A percentile compares a stretch with the other conserved stretches of the same genome.
These are phyloP conservation scores for Abramis brama DNA, from an alignment of 2,113 vertebrate species.

Conservation along the genomic window DNA sequence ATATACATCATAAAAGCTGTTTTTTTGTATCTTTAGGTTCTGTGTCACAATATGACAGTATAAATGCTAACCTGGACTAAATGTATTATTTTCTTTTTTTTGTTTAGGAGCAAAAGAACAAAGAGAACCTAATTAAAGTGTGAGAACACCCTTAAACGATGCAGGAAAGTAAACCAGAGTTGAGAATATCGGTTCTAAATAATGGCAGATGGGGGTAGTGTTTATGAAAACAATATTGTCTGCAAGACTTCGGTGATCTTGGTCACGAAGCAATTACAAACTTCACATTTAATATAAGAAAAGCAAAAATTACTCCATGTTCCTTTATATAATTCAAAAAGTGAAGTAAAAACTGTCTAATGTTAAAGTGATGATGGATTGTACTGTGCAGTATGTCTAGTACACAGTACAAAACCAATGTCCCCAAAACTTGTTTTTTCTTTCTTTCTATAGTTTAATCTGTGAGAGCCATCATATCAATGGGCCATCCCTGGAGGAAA, in stretches of 20 bases:
- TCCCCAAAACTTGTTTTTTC: not conserved
- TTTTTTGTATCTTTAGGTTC: too few species aligned
- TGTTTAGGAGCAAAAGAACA: too few species aligned
- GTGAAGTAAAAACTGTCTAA: not conserved
- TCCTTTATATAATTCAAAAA: not conserved
- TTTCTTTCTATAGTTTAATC: not conserved
- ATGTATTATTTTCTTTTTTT: too few species aligned
- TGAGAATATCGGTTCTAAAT: too few species aligned
- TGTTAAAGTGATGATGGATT: slow-evolving; percentile 1
- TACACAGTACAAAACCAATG: not conserved
- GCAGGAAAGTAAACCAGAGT: too few species aligned
- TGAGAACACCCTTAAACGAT: too few species aligned
- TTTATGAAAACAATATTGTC: too few species aligned
- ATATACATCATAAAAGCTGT: too few species aligned
- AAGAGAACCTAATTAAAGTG: too few species aligned
- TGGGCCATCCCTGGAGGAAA: not conserved
- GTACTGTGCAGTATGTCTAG: not conserved
- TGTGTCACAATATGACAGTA: too few species aligned
- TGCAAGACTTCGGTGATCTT: not conserved
- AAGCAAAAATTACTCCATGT: not conserved
- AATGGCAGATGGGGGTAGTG: too few species aligned
- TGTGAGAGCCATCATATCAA: not conserved
- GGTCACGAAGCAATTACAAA: not conserved
- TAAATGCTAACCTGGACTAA: too few species aligned
- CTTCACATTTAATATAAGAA: slow-evolving; percentile 12